These are phyloP conservation scores for Amblyteles armatorius DNA, from an alignment of 2,888 invertebrate species.

Conservation along the genomic window DNA sequence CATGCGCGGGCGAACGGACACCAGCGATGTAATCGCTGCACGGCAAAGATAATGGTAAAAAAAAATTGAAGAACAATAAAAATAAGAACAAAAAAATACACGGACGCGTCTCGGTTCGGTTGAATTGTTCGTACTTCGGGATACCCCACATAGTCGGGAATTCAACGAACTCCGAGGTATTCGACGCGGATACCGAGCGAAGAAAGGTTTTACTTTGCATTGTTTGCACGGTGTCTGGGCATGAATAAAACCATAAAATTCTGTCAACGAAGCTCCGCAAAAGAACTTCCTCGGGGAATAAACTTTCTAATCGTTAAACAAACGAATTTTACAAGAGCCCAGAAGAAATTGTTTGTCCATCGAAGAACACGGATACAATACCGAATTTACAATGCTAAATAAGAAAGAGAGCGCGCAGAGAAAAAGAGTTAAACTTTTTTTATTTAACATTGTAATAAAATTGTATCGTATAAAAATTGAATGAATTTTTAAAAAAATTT, in stretches of 20 bases:
- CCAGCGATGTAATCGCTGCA: conserved; percentile 34
- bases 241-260: neutral
- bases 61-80: neutral
- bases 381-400: too few relatives aligned
- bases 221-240: neutral
- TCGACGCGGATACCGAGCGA: neutral
- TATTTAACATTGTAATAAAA: too few relatives aligned
- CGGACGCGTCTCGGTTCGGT: conserved; percentile 6
- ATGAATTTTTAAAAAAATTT: too few relatives aligned
- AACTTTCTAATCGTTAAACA: neutral
- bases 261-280: neutral
- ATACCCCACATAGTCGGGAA: conserved; percentile 7
- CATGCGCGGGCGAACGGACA: conserved; percentile 23
- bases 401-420: too few relatives aligned
- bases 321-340: neutral
- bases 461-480: too few relatives aligned
- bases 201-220: neutral
- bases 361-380: too few relatives aligned
- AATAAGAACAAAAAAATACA: conserved; percentile 2
- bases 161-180: conserved; percentile 29
- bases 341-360: too few relatives aligned
- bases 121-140: conserved; percentile 10
- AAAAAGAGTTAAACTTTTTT: too few relatives aligned
- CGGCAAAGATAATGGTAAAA: conserved; percentile 10
- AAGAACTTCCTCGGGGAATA: neutral